Base-by-base conservation (phyloP, 2,113 vertebrate genomes). In the Peromyscus californicus region DNA sequence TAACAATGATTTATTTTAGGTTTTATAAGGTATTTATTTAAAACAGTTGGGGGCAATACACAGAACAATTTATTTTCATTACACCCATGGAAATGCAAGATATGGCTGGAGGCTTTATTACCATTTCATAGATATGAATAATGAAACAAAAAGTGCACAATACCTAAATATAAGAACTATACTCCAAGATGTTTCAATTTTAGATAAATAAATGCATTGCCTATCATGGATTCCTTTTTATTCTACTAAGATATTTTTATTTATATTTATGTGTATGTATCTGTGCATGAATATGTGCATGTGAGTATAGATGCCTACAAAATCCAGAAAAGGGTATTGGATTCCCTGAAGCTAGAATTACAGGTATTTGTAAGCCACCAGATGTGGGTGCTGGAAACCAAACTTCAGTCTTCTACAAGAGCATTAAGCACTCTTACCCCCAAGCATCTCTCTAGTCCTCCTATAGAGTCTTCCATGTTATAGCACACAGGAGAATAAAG, bases 21-120 rank as follows among this genome's bases (percentile, higher is more conserved):
- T 15, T 91, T 84, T 69, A 54, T 93, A 76, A 78, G 19, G 2
- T 86, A 89, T 89, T 92, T 95, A 88, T 79, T 91, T 96, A 70
- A 74, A 90, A 72, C n/a, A 51, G 36, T 93, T 91, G 63, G 21
- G 63, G 54, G 69, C 31, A 89, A 63, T 61, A 67, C 33, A 83
- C 16, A 70, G 90, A 93, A 83, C 7, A n/a, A 59, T 76, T 87
- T 36, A 74, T 95, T 90, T 94, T 76, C 10, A 88, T 85, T 88
- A 51, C 0, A 42, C 11, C 3, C 33, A 31, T 78, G 82, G 42
- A 67, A 91, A 93, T 45, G 15, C 0, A 80, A 21, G 33, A 70
- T 33, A 78, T 51, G 39, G 74, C 13, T 70, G 29, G 42, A 96
- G 8, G 45, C 31, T 79, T 93, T 74, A 39, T n/a, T 86, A 74